phyloP scores from a whole-genome alignment of 2,888 invertebrate species.

The Phymatocera aterrima region DNA sequence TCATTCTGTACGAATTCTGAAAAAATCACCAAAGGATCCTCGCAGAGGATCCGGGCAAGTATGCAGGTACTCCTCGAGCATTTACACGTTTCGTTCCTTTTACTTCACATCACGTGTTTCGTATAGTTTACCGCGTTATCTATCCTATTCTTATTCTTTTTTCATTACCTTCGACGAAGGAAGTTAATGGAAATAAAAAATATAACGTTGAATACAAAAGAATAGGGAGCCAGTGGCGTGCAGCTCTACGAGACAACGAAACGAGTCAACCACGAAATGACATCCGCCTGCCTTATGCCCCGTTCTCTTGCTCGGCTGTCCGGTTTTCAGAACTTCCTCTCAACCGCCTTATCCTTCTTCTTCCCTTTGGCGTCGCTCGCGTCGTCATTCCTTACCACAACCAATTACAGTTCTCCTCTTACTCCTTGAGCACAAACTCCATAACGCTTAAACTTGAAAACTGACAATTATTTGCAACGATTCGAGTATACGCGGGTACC shows the following conservation, averaged over 20 bases:
- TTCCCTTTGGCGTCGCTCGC: conserved; percentile 33
- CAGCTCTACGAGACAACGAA: conserved; percentile 58
- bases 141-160: background rate
- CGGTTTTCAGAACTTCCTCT: conserved; percentile 41
- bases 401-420: conserved; percentile 32
- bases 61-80: background rate
- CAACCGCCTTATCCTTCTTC: background rate
- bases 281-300: conserved; percentile 64
- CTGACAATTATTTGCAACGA: background rate
- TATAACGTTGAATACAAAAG: conserved; percentile 62
- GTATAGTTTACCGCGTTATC: background rate
- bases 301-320: conserved; percentile 28
- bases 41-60: background rate
- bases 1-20: background rate
- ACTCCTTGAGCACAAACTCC: background rate
- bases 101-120: background rate
- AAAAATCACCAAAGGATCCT: background rate
- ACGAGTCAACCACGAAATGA: conserved; percentile 73
- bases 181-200: conserved; percentile 45
- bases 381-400: conserved; percentile 27
- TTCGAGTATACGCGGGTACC: background rate
- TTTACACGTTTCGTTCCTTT: conserved; percentile 9
- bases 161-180: conserved; percentile 23
- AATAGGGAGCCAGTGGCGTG: conserved; percentile 58
- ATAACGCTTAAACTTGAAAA: background rate